Evolutionary conservation across 2,113 vertebrate species (phyloP), one percentile per base, ranked within the genome.

Genomic region (Zosterops lateralis): DNA sequence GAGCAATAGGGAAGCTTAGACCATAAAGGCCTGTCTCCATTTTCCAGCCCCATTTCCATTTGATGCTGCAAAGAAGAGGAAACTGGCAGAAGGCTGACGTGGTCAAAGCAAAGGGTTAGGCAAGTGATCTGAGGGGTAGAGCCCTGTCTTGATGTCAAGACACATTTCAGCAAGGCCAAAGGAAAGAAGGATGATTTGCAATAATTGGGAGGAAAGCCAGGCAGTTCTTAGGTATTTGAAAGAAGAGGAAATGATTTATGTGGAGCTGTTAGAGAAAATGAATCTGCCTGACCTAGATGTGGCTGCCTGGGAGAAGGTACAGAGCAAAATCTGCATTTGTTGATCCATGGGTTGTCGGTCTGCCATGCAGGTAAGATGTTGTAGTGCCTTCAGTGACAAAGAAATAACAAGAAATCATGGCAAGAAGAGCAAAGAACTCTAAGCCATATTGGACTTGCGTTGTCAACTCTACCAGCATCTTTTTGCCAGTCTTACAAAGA

Each of bases 11-110:
- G 13, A 70, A 47, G 7, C 14, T 15, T 51, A 47, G 54, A 57
- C 10, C 1, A 9, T 38, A 42, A 73, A 81, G 25, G 17, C 19
- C 7, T 54, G 29, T 64, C 34, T 77, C 10, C 7, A 13, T 73
- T 84, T 87, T 61, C 34, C 32, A 70, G 22, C 19, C 45, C 40
- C 9, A 5, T 65, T 90, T 77, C 54, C 32, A 25, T 64, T 42
- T 81, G 54, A 14, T 73, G 38, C 9, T 64, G 18, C 50, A 36
- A 65, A 60, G 25, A 50, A 58, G 17, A 54, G 53, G 58, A 53
- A 76, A 40, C 28, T 68, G 48, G 7, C 19, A 60, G n/a, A 51
- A 78, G 15, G 15, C 50, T 74, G 65, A 10, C 0, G 0, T 61
- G 40, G 20, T 60, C 8, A 12, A 72, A 77, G 50, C 36, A 84